A percentile compares a stretch with the other conserved stretches of the same genome.
Evolutionary conservation across 2,113 vertebrate genomes (phyloP).

Genomic region (Pelodiscus sinensis): DNA sequence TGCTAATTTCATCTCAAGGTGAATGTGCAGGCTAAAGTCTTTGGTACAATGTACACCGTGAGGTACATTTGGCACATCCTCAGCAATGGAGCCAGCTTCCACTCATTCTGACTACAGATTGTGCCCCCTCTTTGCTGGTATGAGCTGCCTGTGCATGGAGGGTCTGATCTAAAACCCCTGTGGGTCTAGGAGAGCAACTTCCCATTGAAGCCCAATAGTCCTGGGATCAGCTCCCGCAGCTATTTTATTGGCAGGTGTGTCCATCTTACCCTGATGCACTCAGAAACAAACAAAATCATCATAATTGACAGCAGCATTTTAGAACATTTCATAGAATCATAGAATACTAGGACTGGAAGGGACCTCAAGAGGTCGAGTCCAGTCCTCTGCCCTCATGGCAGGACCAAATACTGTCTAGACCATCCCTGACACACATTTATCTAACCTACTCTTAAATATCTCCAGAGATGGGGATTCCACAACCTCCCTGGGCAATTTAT

Average conservation of each 20-base stretch:
- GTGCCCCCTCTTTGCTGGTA: accelerated
- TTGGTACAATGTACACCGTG: accelerated
- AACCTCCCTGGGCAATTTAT: too few species aligned
- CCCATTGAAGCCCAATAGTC: background rate
- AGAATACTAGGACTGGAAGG: too few species aligned
- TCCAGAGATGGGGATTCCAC: too few species aligned
- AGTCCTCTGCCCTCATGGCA: too few species aligned
- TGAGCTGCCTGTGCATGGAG: accelerated
- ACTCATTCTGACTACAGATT: accelerated
- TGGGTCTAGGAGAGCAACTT: background rate
- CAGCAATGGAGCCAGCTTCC: accelerated
- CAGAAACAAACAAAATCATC: background rate
- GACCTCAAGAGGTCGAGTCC: too few species aligned
- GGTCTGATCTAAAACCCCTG: background rate
- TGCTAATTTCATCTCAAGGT: conserved; percentile 57
- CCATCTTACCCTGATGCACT: accelerated
- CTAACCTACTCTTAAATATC: too few species aligned
- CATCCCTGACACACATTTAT: too few species aligned
- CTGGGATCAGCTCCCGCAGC: accelerated
- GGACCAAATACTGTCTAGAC: too few species aligned
- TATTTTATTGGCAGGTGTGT: background rate
- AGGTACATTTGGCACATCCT: accelerated
- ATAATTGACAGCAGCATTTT: accelerated
- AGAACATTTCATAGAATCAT: background rate
- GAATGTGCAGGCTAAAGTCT: background rate